Conservation (phyloP, 2,797 vertebrate genomes). For the Brachyrhaphis roseni region DNA sequence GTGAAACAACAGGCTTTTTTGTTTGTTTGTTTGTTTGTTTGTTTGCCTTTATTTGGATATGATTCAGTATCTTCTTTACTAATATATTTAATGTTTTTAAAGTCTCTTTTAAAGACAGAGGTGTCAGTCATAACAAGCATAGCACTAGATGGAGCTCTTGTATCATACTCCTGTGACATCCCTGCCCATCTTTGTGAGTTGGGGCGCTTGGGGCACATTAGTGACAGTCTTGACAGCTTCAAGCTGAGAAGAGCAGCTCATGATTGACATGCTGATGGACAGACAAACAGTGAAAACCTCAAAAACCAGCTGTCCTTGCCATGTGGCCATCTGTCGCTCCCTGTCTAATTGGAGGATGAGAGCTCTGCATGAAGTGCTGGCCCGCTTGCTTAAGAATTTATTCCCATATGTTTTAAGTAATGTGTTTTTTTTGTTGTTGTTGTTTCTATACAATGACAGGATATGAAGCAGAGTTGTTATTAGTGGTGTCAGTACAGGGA, state of each 20-base stretch:
- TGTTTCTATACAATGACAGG: conserved; percentile 13
- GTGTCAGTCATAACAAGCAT: not conserved
- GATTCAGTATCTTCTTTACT: not conserved
- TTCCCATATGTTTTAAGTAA: conserved; percentile 54
- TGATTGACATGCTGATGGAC: conserved; percentile 70
- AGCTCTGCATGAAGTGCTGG: conserved; percentile 30
- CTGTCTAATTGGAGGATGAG: conserved; percentile 67
- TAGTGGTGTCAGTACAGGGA: not conserved
- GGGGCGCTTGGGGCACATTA: conserved; percentile 40
- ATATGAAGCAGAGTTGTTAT: conserved; percentile 26
- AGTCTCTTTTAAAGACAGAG: not conserved
- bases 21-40: too few species aligned
- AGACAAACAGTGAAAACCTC: conserved; percentile 58
- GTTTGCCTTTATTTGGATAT: too few species aligned
- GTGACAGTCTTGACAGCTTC: conserved; percentile 60
- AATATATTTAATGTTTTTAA: not conserved
- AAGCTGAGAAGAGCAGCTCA: conserved; percentile 35
- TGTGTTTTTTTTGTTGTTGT: conserved; percentile 5
- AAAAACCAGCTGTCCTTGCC: conserved; percentile 67
- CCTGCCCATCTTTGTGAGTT: conserved; percentile 23
- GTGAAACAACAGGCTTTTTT: too few species aligned
- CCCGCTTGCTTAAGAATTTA: conserved; percentile 50
- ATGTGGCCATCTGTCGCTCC: conserved; percentile 65
- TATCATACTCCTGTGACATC: conserved; percentile 26
- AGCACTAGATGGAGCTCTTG: conserved; percentile 75